Evolutionary conservation across 2,113 vertebrate genomes (phyloP), one percentile per base, ranked within the genome.

Genomic region (Hippopotamus amphibius): DNA sequence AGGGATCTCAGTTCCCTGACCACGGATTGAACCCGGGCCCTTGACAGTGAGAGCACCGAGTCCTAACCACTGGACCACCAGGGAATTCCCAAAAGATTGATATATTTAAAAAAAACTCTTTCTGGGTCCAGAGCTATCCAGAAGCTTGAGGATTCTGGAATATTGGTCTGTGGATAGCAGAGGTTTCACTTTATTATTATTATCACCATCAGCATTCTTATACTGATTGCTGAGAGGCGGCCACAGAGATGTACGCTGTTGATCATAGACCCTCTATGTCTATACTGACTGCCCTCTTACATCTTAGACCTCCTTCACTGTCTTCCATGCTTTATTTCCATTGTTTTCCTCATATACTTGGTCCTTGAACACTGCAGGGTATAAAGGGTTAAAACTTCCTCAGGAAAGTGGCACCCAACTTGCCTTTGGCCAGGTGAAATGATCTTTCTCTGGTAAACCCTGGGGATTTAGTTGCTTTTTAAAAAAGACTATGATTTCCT

Each of bases 371-470:
- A 95, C 53, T 66, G 7, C 4, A 93, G 37, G 77, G n/a, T 76
- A 74, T 80, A 15, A 83, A 72, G 65, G 14, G 33, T 85, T 94
- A 97, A 94, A 88, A 77, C 6, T 71, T 95, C 81, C 88, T 76
- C 61, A 83, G 15, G 4, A 83, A 96, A 86, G 11, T 81, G 16
- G 17, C 33, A 48, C 5, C 50, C 28, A 61, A 72, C 6, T 48
- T 96, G 59, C 43, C 11, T 76, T 55, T 33, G 79, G 10, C 71
- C 21, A 68, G 57, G n/a, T 80, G n/a, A 94, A 55, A 24, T 80
- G 8, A 93, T 88, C 48, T 71, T 94, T 77, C 68, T 92, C 12
- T 86, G 22, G 33, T 71, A 87, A 97, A 85, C 21, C 28, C 13
- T 83, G 13, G 66, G 22, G 66, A 41, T 85, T 96, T 71, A 87